Evolutionary conservation across 2,888 invertebrate species (phyloP).

Genomic region (Clostera curtula): DNA sequence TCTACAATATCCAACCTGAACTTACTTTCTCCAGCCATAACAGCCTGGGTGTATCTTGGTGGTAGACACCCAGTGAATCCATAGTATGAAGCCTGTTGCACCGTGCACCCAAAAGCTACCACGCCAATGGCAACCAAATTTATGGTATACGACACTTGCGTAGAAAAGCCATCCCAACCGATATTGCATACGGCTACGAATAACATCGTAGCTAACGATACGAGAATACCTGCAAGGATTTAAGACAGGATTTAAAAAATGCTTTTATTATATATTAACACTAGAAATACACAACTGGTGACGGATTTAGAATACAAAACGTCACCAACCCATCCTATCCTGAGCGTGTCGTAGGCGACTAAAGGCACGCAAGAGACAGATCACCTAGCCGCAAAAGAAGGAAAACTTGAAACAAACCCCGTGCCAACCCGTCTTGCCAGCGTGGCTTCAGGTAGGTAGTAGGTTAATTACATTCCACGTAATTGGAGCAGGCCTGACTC

Average conservation of each 20-base stretch:
- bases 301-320: no score
- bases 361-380: no score
- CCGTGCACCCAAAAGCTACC: constrained; percentile 92
- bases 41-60: constrained; percentile 91
- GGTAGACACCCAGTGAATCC: constrained; percentile 95
- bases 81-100: constrained; percentile 96
- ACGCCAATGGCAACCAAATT: constrained; percentile 89
- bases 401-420: no score
- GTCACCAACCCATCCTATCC: no score
- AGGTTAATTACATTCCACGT: no score
- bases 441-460: no score
- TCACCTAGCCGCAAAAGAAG: no score
- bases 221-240: constrained; percentile 78
- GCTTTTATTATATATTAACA: no score
- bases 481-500: no score
- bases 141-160: constrained; percentile 85
- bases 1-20: constrained; percentile 16
- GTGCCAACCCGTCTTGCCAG: no score
- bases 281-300: no score
- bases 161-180: constrained; percentile 88
- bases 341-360: no score
- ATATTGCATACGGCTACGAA: constrained; percentile 91
- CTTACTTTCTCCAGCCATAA: constrained; percentile 96
- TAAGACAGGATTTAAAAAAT: background rate
- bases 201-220: constrained; percentile 86